Evolutionary conservation across 2,888 invertebrate genomes (phyloP).

Genomic region (Amorpha juglandis): DNA sequence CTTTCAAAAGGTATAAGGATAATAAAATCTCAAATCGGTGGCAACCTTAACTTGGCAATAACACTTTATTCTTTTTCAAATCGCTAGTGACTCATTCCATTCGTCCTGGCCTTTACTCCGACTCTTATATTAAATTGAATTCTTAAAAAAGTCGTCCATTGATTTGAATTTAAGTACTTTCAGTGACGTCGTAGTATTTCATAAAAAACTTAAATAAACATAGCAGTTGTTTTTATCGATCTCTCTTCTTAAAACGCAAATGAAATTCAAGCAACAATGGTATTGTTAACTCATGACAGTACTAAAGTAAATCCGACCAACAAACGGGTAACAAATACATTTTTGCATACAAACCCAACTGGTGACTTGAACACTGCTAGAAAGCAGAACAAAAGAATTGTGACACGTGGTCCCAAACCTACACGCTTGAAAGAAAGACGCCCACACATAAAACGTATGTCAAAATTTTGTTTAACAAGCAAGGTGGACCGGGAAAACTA

Average conservation of each 20-base stretch:
- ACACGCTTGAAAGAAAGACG: constrained; percentile 60
- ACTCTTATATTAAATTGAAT: constrained; percentile 54
- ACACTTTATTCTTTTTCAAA: constrained; percentile 70
- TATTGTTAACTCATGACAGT: constrained; percentile 45
- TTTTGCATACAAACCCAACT: constrained; percentile 66
- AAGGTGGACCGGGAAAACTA: constrained; percentile 64
- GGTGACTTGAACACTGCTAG: constrained; percentile 52
- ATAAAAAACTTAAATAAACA: constrained; percentile 13
- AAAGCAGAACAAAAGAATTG: constrained; percentile 71
- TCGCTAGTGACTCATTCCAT: constrained; percentile 73
- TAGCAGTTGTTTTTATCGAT: constrained; percentile 2
- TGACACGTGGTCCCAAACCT: constrained; percentile 59
- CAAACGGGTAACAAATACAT: constrained; percentile 51
- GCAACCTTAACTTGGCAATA: constrained; percentile 43
- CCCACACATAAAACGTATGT: constrained; percentile 60
- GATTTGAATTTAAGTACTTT: constrained; percentile 48
- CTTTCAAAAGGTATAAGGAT: constrained; percentile 37
- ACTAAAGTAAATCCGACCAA: constrained; percentile 44
- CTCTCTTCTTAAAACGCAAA: constrained; percentile 26
- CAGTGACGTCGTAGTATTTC: not conserved
- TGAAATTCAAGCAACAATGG: constrained; percentile 48
- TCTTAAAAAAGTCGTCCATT: constrained; percentile 48
- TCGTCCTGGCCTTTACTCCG: constrained; percentile 61
- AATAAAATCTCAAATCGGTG: constrained; percentile 27
- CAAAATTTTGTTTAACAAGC: constrained; percentile 70